Conservation (phyloP, 2,797 vertebrate species). For the Siniperca undulata region DNA sequence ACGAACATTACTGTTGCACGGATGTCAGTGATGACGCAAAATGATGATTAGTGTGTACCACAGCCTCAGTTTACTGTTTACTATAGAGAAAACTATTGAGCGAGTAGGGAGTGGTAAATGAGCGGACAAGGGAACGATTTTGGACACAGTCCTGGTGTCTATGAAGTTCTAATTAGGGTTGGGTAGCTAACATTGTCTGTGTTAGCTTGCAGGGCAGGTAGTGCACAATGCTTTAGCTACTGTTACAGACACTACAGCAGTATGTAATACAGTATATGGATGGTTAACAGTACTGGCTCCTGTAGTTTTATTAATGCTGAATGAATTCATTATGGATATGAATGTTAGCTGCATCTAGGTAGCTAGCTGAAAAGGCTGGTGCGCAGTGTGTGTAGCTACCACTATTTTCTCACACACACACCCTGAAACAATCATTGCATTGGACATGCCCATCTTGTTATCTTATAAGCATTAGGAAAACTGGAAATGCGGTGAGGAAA, state of each 20-base stretch:
- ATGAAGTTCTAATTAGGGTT: not conserved
- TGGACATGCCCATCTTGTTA: not conserved
- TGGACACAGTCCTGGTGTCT: not conserved
- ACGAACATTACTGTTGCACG: too few species aligned
- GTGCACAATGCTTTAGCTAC: not conserved
- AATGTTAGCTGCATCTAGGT: not conserved
- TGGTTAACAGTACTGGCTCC: not conserved
- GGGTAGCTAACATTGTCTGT: not conserved
- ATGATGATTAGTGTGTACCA: too few species aligned
- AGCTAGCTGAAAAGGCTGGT: not conserved
- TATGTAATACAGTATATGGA: not conserved
- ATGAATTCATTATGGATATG: not conserved
- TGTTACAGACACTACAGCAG: not conserved
- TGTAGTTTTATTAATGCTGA: not conserved
- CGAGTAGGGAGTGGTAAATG: not conserved
- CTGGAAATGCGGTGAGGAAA: not conserved
- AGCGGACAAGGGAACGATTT: not conserved
- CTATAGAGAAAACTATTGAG: too few species aligned
- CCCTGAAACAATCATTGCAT: not conserved
- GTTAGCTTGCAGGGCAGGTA: too few species aligned
- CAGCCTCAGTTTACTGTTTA: too few species aligned
- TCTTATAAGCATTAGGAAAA: not conserved
- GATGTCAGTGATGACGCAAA: too few species aligned
- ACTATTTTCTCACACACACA: not conserved
- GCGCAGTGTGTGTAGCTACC: not conserved